Evolutionary conservation across 2,113 vertebrate species (phyloP), one percentile per base, ranked within the genome.

Genomic region (Lepisosteus osseus): DNA sequence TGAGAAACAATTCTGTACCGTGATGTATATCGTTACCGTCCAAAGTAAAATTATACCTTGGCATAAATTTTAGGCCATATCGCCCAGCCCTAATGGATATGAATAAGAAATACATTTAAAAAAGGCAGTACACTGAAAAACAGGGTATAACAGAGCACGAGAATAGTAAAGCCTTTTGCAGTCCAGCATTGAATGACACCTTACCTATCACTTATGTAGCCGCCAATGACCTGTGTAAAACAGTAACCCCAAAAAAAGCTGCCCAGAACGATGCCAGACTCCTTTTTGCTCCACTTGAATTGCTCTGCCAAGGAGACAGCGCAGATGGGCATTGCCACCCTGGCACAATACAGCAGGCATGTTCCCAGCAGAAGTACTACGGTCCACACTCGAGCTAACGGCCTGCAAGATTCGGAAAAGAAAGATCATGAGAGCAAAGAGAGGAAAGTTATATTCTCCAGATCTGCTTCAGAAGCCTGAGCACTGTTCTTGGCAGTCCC

Each of bases 181-280:
- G n/a, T 29, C 5, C n/a, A 3, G 45, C 12, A 47, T 40, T 55
- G 42, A 8, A n/a, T 17, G 14, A 43, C 42, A 6, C 17, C 84
- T 76, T 62, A 93, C 93, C 92, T 84, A 79, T 99, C 97, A 29
- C 97, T 97, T 77, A 98, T 90, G 74, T 98, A 95, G 70, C 97
- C 97, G 1, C 97, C 97, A 0, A 93, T 72, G 2, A 98, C 90
- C 85, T 99, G 97, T 0, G 97, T 98, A 85, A 99, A 82, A 86
- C 96, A 98, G 89, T 97, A 98, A 43, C 96, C 97, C 97, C 97
- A 99, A 88, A 99, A 99, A 89, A 97, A 99, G 90, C 97, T 98
- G 83, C 97, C 95, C 74, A 99, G 93, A 69, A 94, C 93, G 2
- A 97, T 73, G 6, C 97, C 95, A 0, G 95, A 94, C 74, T 98